phyloP scores from a whole-genome alignment of 2,797 vertebrate species.

The Eleutherodactylus coqui region DNA sequence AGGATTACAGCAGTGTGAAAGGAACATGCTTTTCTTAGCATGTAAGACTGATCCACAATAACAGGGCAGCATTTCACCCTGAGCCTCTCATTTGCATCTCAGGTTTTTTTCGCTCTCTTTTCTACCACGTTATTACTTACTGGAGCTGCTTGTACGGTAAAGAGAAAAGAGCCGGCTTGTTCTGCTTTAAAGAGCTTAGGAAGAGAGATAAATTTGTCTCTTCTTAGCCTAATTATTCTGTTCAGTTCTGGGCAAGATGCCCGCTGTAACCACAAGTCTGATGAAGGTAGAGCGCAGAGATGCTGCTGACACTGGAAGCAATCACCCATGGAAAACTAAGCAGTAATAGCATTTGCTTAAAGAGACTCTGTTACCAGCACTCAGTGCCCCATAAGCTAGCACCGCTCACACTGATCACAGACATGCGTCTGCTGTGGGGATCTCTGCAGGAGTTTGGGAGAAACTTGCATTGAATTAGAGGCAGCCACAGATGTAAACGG shows the following conservation, averaged over 20 bases:
- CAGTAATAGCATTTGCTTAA: conserved; percentile 12
- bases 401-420: too few relatives aligned
- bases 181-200: conserved; percentile 32
- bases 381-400: too few relatives aligned
- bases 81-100: conserved; percentile 57
- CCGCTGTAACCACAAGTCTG: conserved; percentile 53
- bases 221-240: conserved; percentile 56
- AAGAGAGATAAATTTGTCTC: conserved; percentile 55
- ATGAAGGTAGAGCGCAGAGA: conserved; percentile 23
- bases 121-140: conserved; percentile 47
- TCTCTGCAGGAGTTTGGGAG: too few relatives aligned
- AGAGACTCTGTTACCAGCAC: neutral
- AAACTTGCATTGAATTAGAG: neutral
- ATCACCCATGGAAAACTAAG: conserved; percentile 31
- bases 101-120: conserved; percentile 31
- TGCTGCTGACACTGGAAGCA: conserved; percentile 15
- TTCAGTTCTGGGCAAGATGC: conserved; percentile 38
- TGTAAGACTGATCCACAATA: conserved; percentile 52
- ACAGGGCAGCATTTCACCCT: conserved; percentile 51
- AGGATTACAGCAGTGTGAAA: conserved; percentile 58
- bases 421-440: too few relatives aligned
- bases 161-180: conserved; percentile 31
- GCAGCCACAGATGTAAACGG: neutral
- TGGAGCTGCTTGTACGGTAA: conserved; percentile 40
- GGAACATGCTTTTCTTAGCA: conserved; percentile 48